Base-by-base conservation (phyloP, 2,888 invertebrate species). In the Hirtodrosophila duncani region DNA sequence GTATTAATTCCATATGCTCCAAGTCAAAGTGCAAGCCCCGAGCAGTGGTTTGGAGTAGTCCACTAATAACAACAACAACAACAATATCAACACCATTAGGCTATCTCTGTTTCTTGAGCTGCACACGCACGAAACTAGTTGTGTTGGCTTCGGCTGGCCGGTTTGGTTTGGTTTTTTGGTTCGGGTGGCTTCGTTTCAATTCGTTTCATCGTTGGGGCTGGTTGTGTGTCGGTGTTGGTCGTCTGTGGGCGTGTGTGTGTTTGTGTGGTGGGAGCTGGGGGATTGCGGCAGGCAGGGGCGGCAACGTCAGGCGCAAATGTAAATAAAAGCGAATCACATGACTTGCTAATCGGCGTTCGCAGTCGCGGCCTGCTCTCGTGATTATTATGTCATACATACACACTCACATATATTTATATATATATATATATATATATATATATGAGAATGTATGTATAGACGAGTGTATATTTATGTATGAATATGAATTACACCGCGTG, bases 241-340 rank as follows among this genome's bases (percentile, higher is more conserved):
- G 38, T 39, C 20, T 55, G 21, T 46, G 17, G 42, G 24, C 46
- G 26, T 27, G 16, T 39, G 29, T 33, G 26, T 17, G 30, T 29
- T 9, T 17, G 20, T 10, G 26, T 20, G 26, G 24, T 21, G 49
- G 21, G 14, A 21, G 36, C 9, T 18, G 21, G 30, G 34, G 30
- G 8, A 9, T 30, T 37, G 27, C 3, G 42, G 38, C 5, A 39
- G 31, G 20, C 23, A 33, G 44, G 49, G 42, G 45, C 48, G 50
- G 57, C 52, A 43, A 57, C 57, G 69, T 64, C 52, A 58, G 80
- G 72, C 74, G 78, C 63, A 69, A 79, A 79, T 78, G 81, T 70
- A 83, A 82, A 82, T 72, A 79, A 83, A 83, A 83, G 72, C 82
- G 79, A 84, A 85, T 85, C 85, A 85, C 85, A 85, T 85, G 85